Conservation (phyloP, 2,113 vertebrate species). For the Microtus oregoni region DNA sequence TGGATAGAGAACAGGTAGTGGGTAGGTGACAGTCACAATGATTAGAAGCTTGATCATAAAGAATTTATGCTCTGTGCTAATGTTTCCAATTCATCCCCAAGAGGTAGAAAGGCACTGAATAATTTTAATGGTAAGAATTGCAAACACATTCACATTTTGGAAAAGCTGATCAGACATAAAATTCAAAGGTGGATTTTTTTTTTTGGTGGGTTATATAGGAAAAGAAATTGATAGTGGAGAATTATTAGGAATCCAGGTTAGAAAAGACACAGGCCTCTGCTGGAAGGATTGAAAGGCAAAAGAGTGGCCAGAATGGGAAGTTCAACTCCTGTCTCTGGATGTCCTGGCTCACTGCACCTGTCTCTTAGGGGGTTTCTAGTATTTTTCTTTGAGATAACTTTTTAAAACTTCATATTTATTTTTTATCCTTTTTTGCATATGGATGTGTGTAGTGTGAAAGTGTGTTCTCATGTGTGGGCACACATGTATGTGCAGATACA, state of each 20-base stretch:
- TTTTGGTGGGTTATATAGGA: neutral
- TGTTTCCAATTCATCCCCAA: neutral
- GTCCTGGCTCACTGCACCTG: no score
- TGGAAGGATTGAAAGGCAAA: neutral
- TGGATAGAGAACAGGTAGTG: neutral
- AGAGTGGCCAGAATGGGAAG: no score
- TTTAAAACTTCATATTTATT: neutral
- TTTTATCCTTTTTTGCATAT: neutral
- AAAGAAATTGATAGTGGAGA: neutral
- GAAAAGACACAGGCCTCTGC: neutral
- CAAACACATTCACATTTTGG: neutral
- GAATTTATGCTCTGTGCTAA: neutral
- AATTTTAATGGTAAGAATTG: neutral
- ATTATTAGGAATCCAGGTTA: neutral
- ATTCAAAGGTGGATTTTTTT: neutral
- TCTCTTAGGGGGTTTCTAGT: neutral
- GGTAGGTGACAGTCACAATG: no score
- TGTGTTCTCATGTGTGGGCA: neutral
- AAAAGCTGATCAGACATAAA: neutral
- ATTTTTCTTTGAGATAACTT: neutral
- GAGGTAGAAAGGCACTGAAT: neutral
- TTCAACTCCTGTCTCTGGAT: neutral
- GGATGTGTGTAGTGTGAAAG: neutral
- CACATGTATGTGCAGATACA: neutral
- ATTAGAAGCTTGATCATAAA: neutral